Evolutionary conservation across 2,888 invertebrate genomes (phyloP).

Genomic region (Acrobeloides nanus): DNA sequence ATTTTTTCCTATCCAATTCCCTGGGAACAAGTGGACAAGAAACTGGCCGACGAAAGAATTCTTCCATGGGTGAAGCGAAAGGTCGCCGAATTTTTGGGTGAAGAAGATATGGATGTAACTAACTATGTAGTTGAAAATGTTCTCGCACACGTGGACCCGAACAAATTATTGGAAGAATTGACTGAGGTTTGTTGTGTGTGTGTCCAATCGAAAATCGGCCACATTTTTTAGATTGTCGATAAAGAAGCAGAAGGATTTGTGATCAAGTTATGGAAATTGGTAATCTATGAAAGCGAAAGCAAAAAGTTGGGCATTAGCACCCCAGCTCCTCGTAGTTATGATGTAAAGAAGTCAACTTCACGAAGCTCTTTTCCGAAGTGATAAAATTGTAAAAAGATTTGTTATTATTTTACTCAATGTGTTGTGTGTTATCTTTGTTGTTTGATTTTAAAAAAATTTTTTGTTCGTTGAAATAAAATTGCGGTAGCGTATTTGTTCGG

Average conservation of each 20-base stretch:
- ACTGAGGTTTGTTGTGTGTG: constrained; percentile 72
- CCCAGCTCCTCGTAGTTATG: too few relatives aligned
- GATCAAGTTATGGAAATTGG: constrained; percentile 98
- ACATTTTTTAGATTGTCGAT: constrained; percentile 74
- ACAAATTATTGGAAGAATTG: constrained; percentile 91
- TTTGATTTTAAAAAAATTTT: too few relatives aligned
- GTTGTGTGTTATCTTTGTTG: too few relatives aligned
- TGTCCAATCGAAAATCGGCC: constrained; percentile 5
- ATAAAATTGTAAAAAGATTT: too few relatives aligned
- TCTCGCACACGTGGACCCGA: constrained; percentile 81
- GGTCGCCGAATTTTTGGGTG: constrained; percentile 94
- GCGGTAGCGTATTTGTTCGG: too few relatives aligned
- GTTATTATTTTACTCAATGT: too few relatives aligned
- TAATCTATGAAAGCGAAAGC: constrained; percentile 91
- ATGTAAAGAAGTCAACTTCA: too few relatives aligned
- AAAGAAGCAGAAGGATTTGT: constrained; percentile 99
- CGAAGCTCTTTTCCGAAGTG: too few relatives aligned
- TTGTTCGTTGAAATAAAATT: too few relatives aligned
- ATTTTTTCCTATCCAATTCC: constrained; percentile 89
- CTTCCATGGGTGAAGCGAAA: constrained; percentile 99
- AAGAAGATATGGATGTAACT: constrained; percentile 95
- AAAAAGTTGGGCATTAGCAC: constrained; percentile 29
- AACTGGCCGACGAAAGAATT: constrained; percentile 86
- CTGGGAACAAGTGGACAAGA: constrained; percentile 73
- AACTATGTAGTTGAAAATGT: constrained; percentile 97